Conservation (phyloP, 2,113 vertebrate species). For the Acanthochromis polyacanthus region DNA sequence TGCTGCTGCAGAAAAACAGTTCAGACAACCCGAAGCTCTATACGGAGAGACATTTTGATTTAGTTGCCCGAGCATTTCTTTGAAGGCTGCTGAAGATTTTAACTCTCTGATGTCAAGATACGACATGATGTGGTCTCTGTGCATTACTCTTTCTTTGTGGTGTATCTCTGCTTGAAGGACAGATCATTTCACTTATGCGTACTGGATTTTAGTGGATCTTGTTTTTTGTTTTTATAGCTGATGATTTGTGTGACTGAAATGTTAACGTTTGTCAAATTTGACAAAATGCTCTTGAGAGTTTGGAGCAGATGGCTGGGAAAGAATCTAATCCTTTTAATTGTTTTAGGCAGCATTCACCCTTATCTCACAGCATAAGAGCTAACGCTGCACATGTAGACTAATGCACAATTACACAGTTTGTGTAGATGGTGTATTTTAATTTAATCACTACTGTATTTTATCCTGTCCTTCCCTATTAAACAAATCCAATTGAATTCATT, state of each 20-base stretch:
- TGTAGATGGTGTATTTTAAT: neutral
- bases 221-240: neutral
- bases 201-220: conserved; percentile 1
- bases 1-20: conserved; percentile 41
- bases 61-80: conserved; percentile 31
- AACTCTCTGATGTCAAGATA: conserved; percentile 34
- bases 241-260: conserved; percentile 15
- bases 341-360: conserved; percentile 14
- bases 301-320: conserved; percentile 27
- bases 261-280: conserved; percentile 8
- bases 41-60: conserved; percentile 45
- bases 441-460: too few relatives aligned
- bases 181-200: conserved; percentile 2
- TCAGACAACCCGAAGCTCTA: conserved; percentile 32
- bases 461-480: neutral
- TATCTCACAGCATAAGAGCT: neutral
- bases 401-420: neutral
- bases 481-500: neutral
- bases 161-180: conserved; percentile 34
- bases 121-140: conserved; percentile 27
- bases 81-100: conserved; percentile 55
- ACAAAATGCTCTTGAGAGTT: conserved; percentile 5
- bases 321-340: conserved; percentile 3
- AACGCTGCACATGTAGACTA: neutral
- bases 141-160: conserved; percentile 17